phyloP scores from a whole-genome alignment of 2,888 invertebrate genomes.

The Pseudolycoriella hygida region DNA sequence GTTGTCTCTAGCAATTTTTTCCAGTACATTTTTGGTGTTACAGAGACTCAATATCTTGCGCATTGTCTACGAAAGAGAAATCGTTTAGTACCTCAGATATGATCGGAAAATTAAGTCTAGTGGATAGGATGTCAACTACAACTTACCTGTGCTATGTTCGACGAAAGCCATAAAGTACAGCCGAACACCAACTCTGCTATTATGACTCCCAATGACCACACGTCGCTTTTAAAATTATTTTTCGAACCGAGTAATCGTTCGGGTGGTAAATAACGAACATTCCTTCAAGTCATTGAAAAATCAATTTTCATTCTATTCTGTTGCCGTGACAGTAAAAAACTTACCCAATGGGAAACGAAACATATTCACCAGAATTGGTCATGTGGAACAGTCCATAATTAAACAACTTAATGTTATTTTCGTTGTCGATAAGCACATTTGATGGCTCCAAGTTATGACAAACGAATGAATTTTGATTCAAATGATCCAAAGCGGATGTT shows the following conservation, averaged over 20 bases:
- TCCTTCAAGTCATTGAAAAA: constrained; percentile 22
- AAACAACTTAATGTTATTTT: constrained; percentile 63
- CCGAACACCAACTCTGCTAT: constrained; percentile 61
- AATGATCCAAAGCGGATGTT: constrained; percentile 48
- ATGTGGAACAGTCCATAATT: constrained; percentile 89
- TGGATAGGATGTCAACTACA: background rate
- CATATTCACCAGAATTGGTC: constrained; percentile 71
- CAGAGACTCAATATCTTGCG: constrained; percentile 49
- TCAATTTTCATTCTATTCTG: too few species aligned
- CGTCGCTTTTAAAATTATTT: constrained; percentile 64
- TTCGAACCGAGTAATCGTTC: constrained; percentile 52
- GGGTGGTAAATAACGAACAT: constrained; percentile 64
- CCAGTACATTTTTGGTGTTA: constrained; percentile 31
- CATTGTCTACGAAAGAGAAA: constrained; percentile 28
- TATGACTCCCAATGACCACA: constrained; percentile 90
- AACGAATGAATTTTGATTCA: constrained; percentile 55
- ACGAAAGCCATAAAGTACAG: constrained; percentile 48
- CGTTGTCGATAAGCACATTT: constrained; percentile 59
- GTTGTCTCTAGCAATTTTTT: constrained; percentile 63
- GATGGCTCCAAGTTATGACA: constrained; percentile 68
- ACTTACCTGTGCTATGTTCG: constrained; percentile 43
- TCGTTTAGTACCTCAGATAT: too few species aligned
- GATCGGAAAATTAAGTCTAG: too few species aligned
- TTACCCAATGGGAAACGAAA: constrained; percentile 78
- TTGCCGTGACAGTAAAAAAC: constrained; percentile 15